Evolutionary conservation across 2,888 invertebrate genomes (phyloP).

Genomic region (Andrena hattorfiana): DNA sequence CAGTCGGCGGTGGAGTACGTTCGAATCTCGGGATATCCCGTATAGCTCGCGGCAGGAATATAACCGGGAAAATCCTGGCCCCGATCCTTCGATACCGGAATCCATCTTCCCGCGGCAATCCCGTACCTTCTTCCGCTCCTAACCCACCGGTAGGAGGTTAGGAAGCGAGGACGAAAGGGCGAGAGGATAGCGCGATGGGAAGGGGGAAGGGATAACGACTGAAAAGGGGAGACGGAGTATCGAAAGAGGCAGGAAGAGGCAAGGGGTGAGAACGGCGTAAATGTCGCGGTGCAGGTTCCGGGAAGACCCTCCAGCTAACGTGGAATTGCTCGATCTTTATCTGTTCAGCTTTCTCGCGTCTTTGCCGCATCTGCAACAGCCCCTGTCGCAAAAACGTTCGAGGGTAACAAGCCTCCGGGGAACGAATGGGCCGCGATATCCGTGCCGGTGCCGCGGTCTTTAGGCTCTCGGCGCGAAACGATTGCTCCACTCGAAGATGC

Average conservation of each 20-base stretch:
- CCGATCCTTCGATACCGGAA: slow-evolving; percentile 72
- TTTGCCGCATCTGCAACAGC: slow-evolving; percentile 4
- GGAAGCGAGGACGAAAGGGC: slow-evolving; percentile 29
- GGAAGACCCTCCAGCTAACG: slow-evolving; percentile 58
- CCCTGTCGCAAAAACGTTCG: background rate
- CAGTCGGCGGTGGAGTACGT: slow-evolving; percentile 58
- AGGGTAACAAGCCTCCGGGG: background rate
- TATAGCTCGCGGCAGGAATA: slow-evolving; percentile 70
- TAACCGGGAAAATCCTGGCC: slow-evolving; percentile 71
- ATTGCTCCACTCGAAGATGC: background rate
- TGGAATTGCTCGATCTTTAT: slow-evolving; percentile 60
- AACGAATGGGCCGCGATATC: background rate
- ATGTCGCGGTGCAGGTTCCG: slow-evolving; percentile 73
- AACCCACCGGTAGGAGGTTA: slow-evolving; percentile 51
- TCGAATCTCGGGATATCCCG: slow-evolving; percentile 67
- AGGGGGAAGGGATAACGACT: slow-evolving; percentile 7
- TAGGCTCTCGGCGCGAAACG: background rate
- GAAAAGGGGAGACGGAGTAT: slow-evolving; percentile 15
- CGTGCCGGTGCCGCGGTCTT: background rate
- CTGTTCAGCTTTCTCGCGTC: slow-evolving; percentile 32
- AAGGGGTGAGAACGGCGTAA: slow-evolving; percentile 62
- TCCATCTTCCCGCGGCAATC: slow-evolving; percentile 70
- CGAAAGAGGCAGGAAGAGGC: slow-evolving; percentile 44
- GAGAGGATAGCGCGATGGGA: slow-evolving; percentile 7
- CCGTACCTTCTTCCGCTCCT: slow-evolving; percentile 53